A percentile compares a stretch with the other conserved stretches of the same genome.
Conservation (phyloP, 2,797 vertebrate genomes). For the Anomalospiza imberbis region DNA sequence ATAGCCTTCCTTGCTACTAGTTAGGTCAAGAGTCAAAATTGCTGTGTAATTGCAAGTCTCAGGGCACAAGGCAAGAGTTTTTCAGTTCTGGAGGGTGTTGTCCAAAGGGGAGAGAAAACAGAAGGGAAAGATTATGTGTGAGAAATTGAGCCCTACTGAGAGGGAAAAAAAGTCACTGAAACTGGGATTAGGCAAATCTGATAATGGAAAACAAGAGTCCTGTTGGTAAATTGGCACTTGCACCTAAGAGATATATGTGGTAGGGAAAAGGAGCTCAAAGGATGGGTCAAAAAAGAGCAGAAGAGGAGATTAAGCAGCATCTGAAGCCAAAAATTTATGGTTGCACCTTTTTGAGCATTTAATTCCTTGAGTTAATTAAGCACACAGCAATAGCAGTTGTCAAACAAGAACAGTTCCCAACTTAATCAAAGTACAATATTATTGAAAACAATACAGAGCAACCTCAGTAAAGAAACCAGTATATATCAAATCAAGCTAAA, state of each 20-base stretch:
- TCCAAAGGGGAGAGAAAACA: conserved; percentile 33
- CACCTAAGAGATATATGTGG: background rate
- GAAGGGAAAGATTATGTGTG: conserved; percentile 34
- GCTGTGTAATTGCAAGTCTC: conserved; percentile 48
- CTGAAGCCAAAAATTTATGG: background rate
- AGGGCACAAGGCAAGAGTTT: conserved; percentile 36
- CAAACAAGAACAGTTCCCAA: background rate
- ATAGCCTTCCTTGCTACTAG: conserved; percentile 18
- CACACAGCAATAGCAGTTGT: background rate
- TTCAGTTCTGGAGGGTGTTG: conserved; percentile 9
- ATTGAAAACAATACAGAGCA: background rate
- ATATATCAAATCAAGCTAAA: conserved; percentile 19
- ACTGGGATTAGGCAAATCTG: conserved; percentile 53
- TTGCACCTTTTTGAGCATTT: background rate
- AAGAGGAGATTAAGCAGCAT: background rate
- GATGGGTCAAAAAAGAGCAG: background rate
- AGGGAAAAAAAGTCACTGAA: conserved; percentile 27
- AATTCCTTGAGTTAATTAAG: background rate
- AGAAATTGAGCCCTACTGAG: conserved; percentile 38
- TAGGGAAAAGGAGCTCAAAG: background rate
- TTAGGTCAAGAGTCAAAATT: conserved; percentile 49
- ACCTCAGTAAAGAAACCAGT: background rate
- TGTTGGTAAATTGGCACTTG: conserved; percentile 22
- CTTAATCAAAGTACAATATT: background rate
- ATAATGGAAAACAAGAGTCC: conserved; percentile 28